Evolutionary conservation across 2,888 invertebrate genomes (phyloP).

Genomic region (Strigamia transsilvanica): DNA sequence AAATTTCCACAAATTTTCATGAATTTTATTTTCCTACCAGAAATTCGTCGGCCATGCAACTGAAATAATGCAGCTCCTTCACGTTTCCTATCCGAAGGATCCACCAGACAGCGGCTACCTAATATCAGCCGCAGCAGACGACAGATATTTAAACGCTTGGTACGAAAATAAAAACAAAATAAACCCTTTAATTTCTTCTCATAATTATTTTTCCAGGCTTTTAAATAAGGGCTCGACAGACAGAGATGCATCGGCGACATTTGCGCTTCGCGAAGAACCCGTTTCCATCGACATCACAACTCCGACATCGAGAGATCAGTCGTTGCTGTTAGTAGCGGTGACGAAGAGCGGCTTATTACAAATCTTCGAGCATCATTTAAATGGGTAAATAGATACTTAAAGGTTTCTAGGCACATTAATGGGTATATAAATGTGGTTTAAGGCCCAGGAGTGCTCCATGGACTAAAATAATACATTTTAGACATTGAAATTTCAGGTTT

Average conservation of each 20-base stretch:
- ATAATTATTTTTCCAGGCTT: not conserved
- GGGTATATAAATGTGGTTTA: no score
- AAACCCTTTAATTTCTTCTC: not conserved
- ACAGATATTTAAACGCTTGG: slow-evolving; percentile 62
- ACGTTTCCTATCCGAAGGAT: slow-evolving; percentile 55
- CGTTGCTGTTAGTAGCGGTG: slow-evolving; percentile 65
- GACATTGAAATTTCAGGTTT: no score
- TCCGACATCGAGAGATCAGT: slow-evolving; percentile 57
- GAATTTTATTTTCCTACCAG: slow-evolving; percentile 60
- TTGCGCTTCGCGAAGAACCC: slow-evolving; percentile 59
- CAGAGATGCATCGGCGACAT: slow-evolving; percentile 59
- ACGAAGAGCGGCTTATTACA: slow-evolving; percentile 82
- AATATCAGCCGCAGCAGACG: slow-evolving; percentile 61
- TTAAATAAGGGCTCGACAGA: slow-evolving; percentile 57
- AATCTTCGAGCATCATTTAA: slow-evolving; percentile 78
- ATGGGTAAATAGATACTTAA: slow-evolving; percentile 74
- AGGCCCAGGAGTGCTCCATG: no score
- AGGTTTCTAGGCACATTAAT: no score
- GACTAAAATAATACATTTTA: no score
- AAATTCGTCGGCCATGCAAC: slow-evolving; percentile 74
- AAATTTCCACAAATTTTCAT: no score
- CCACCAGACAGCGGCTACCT: slow-evolving; percentile 59
- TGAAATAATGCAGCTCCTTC: slow-evolving; percentile 64
- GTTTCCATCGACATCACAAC: slow-evolving; percentile 58
- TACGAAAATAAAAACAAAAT: no score